These are phyloP conservation scores for Dufourea novaeangliae DNA, from an alignment of 1,140 invertebrate species.

Conservation along the genomic window DNA sequence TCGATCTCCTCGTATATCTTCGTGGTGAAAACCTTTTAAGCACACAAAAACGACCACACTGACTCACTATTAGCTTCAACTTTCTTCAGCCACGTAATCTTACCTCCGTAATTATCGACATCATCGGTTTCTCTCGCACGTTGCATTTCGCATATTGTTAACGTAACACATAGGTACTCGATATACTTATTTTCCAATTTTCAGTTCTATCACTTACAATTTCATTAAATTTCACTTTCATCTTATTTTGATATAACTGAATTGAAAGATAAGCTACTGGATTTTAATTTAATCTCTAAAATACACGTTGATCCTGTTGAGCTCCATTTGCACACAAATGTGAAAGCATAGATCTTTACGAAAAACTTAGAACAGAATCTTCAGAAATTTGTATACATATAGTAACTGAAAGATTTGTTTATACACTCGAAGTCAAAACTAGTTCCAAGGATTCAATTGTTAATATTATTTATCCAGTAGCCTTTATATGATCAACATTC, in stretches of 20 bases:
- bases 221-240: not conserved
- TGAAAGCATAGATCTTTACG: not conserved
- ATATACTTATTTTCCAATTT: not conserved
- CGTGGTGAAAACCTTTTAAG: slow-evolving; percentile 62
- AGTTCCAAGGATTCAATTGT: no score
- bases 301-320: not conserved
- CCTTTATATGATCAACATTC: no score
- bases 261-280: no score
- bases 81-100: slow-evolving; percentile 49
- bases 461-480: no score
- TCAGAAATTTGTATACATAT: not conserved
- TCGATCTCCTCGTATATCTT: slow-evolving; percentile 57
- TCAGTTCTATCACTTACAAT: not conserved
- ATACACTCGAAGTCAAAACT: no score
- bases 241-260: not conserved
- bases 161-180: not conserved
- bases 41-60: slow-evolving; percentile 63
- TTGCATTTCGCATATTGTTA: not conserved
- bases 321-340: not conserved
- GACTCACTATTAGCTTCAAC: slow-evolving; percentile 48
- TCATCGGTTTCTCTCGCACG: slow-evolving; percentile 29
- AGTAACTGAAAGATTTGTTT: no score
- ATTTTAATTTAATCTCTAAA: not conserved
- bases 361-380: not conserved
- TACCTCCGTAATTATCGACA: slow-evolving; percentile 39